Base-by-base conservation (phyloP, 2,888 invertebrate genomes). In the Sinopyrophorus schimmeli region DNA sequence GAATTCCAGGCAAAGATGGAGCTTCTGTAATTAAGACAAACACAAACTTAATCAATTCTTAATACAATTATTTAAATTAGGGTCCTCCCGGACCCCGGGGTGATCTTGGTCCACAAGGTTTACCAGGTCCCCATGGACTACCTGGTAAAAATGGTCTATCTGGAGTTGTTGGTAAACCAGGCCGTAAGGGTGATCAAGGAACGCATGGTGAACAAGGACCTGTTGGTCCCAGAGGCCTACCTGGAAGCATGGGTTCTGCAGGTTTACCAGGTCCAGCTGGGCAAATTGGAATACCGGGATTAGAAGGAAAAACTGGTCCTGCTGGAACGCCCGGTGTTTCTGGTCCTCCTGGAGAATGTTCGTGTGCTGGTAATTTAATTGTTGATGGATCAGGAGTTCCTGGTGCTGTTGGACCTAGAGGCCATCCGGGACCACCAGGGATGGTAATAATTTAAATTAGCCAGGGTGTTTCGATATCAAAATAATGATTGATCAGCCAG, bases 351-450 rank as follows among this genome's bases (percentile, higher is more conserved):
- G 78, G 78, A 52, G 38, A 67, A 61, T 51, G 66, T 43, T 48
- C 58, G 57, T 34, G 61, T 63, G 35, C 58, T 15, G 47, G 44
- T 41, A 64, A 62, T 51, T 46, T 65, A 11, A 49, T 65, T 35
- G 50, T 60, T 7, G 64, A 61, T 26, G 16, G 62, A 60, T 39
- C 58, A 51, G 52, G 57, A 30, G 34, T 50, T 49, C 76, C 77
- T 11, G 82, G 77, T 28, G 65, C 72, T 3, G 65, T 69, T 43
- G 80, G 80, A 23, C 74, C 77, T 1, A 71, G 78, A 61, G 83
- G 84, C 31, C 67, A 75, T 23, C 78, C 80, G 5, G 83, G 81
- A 17, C 66, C 73, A 7, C 69, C 77, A 20, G 81, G 81, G 59
- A 66, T 77, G 63, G 80, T 79, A 65, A 72, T 72, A 63, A 20